Conservation (phyloP, 2,888 invertebrate genomes). For the Stratiomys singularior region DNA sequence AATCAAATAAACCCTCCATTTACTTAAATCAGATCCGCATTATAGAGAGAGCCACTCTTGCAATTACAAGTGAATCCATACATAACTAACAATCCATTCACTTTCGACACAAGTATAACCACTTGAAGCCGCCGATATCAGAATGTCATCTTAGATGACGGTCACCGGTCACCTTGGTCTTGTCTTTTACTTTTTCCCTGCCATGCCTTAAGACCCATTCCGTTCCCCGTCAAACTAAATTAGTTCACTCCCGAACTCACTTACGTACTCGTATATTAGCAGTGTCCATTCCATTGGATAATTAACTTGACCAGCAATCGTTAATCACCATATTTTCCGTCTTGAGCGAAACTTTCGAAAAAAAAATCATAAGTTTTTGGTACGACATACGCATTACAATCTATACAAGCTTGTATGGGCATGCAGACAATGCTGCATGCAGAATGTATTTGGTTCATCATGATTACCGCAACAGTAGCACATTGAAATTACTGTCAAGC, state of each 20-base stretch:
- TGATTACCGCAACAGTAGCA: slow-evolving; percentile 28
- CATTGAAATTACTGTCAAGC: neutral
- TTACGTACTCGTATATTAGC: neutral
- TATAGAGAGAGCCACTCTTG: neutral
- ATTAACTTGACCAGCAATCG: slow-evolving; percentile 25
- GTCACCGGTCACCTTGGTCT: slow-evolving; percentile 5
- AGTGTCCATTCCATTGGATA: slow-evolving; percentile 28
- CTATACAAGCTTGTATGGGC: neutral
- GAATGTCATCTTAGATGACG: slow-evolving; percentile 37
- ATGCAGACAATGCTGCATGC: neutral
- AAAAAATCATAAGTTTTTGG: neutral
- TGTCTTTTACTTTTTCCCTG: neutral
- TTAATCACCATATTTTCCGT: slow-evolving; percentile 35
- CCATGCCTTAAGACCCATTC: neutral
- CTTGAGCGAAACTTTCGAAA: slow-evolving; percentile 32
- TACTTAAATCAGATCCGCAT: slow-evolving; percentile 29
- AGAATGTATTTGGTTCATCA: slow-evolving; percentile 7
- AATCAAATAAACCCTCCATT: neutral
- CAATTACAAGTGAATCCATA: slow-evolving; percentile 23
- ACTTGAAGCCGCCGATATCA: slow-evolving; percentile 22
- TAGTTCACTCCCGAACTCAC: slow-evolving; percentile 35
- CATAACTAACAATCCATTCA: slow-evolving; percentile 19
- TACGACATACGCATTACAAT: neutral
- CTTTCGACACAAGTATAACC: slow-evolving; percentile 15
- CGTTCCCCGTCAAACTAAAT: slow-evolving; percentile 26